Conservation (phyloP, 2,113 vertebrate genomes). For the Xenus cinereus region DNA sequence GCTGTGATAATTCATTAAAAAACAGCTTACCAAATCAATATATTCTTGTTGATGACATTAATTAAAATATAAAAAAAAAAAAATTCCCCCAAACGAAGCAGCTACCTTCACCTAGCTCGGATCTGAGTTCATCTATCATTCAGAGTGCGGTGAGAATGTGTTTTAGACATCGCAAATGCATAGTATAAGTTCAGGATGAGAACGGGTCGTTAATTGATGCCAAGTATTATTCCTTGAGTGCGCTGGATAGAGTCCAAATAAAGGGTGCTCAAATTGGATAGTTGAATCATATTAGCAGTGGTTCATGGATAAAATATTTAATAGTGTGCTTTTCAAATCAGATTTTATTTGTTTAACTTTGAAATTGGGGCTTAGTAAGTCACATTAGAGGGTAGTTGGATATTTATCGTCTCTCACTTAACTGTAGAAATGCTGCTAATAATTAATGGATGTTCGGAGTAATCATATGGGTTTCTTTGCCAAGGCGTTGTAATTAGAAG, state of each 20-base stretch:
- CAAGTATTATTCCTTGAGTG: not conserved
- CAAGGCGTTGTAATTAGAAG: not conserved
- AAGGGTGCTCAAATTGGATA: slow-evolving; percentile 77
- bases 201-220: not conserved
- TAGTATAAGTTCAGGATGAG: not conserved
- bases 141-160: not conserved
- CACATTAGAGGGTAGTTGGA: slow-evolving; percentile 46
- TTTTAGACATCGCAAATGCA: not conserved
- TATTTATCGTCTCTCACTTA: slow-evolving; percentile 73
- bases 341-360: slow-evolving; percentile 77
- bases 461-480: not conserved
- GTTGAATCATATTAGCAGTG: slow-evolving; percentile 76
- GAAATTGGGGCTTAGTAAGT: slow-evolving; percentile 76
- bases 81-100: not conserved
- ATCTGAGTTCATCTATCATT: not conserved
- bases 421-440: not conserved
- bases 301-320: slow-evolving; percentile 80
- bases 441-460: slow-evolving; percentile 2
- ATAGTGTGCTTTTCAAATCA: slow-evolving; percentile 82
- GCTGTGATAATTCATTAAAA: slow-evolving; percentile 9
- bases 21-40: not conserved
- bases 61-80: slow-evolving; percentile 38
- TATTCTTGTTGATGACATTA: not conserved
- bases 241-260: not conserved
- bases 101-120: not conserved